Evolutionary conservation across 1,140 invertebrate species (phyloP), one percentile per base, ranked within the genome.

Genomic region (Frieseomelitta varia): DNA sequence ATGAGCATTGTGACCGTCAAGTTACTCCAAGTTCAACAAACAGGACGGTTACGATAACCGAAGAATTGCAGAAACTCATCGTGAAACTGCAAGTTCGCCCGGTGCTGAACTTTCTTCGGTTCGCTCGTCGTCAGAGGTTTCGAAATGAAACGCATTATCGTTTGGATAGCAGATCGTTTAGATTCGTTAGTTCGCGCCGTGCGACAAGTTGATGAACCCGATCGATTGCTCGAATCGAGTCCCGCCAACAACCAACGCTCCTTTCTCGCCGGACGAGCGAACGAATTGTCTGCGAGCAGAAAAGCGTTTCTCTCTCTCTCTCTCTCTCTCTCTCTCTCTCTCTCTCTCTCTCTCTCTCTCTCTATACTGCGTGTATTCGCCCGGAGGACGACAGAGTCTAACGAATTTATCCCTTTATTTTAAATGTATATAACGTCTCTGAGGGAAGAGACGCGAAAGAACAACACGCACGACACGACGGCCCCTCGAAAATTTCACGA

Each of bases 51-150:
- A 67, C 63, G 75, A 87, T 87, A 87, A 84, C 77, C 56, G 75
- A 81, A 79, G 80, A 87, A 87, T 87, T 79, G 65, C 75, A 56
- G 76, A 74, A 81, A 80, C 82, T 87, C 76, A 79, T 86, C 83
- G 69, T 83, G 51, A 78, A 73, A 17, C 47, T 55, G 56, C 51
- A 86, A 83, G 74, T 87, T 87, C 8, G 68, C 34, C 74, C 68
- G 58, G 69, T 24, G 11, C 21, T 61, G 65, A 75, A 72, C 68
- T 67, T 73, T 78, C 56, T 78, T 61, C 1, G 21, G 14, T n/a
- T 15, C 27, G 65, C 15, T 67, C 65, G 8, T 2, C 30, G 8
- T 2, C 30, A 2, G 8, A 19, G 6, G 30, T 67, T 4, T 39
- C 21, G 1, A 14, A 24, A 19, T 69, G 21, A 19, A 21, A 39